Evolutionary conservation across 2,113 vertebrate species (phyloP).

Genomic region (Pygoscelis antarcticus): DNA sequence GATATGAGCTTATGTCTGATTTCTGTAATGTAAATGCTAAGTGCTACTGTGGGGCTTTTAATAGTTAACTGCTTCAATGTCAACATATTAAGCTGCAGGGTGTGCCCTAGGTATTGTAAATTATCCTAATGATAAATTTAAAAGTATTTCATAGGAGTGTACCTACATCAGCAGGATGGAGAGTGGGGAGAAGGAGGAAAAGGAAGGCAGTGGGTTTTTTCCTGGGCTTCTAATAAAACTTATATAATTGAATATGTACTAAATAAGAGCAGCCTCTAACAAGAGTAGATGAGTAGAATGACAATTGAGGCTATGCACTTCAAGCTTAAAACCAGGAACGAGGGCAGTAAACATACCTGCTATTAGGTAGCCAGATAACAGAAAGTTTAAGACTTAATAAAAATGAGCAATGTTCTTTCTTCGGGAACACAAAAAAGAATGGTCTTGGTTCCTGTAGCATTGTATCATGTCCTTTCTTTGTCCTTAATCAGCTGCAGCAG

Average conservation of each 20-base stretch:
- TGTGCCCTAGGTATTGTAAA: background rate
- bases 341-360: conserved; percentile 35
- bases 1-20: background rate
- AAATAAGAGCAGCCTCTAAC: conserved; percentile 28
- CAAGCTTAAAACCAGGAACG: background rate
- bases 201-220: background rate
- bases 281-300: conserved; percentile 7
- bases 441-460: background rate
- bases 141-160: background rate
- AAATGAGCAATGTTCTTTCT: conserved; percentile 50
- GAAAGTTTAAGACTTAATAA: conserved; percentile 60
- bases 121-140: background rate
- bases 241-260: conserved; percentile 13
- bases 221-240: background rate
- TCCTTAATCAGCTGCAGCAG: conserved; percentile 44
- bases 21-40: background rate
- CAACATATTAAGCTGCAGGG: background rate
- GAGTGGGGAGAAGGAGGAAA: background rate
- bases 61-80: background rate
- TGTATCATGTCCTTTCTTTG: background rate
- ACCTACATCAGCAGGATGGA: background rate
- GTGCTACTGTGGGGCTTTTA: background rate
- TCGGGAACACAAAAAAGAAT: background rate
- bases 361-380: conserved; percentile 29
- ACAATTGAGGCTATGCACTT: background rate